These are phyloP conservation scores for Cyanoderma ruficeps DNA, from an alignment of 2,113 vertebrate species.

Conservation along the genomic window DNA sequence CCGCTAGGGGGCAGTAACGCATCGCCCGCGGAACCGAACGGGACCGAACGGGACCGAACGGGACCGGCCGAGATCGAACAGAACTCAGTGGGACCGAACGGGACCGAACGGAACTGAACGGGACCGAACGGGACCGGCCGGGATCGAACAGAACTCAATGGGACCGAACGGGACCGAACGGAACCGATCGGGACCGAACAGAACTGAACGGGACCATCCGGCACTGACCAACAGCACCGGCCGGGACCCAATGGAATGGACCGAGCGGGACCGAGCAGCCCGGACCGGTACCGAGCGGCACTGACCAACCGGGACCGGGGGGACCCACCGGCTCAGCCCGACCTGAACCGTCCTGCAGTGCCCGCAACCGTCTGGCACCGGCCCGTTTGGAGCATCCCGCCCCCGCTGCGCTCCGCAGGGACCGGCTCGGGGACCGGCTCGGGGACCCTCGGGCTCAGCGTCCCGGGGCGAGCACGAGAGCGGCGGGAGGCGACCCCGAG, in stretches of 20 bases:
- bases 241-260: not conserved
- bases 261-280: not conserved
- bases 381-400: not conserved
- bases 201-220: not conserved
- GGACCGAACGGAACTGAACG: no score
- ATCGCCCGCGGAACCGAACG: not conserved
- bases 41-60: no score
- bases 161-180: accelerated
- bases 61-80: no score
- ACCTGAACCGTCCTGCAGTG: accelerated
- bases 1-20: constrained; percentile 43
- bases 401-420: not conserved
- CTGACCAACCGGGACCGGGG: not conserved
- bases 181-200: no score
- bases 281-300: not conserved
- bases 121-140: no score
- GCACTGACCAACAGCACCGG: no score
- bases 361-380: not conserved
- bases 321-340: no score
- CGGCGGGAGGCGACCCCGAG: not conserved
- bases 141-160: accelerated
- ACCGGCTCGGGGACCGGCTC: not conserved
- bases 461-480: not conserved
- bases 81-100: accelerated
- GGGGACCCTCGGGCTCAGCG: not conserved